Conservation (phyloP, 2,888 invertebrate genomes). For the Hypomecis atomaria region DNA sequence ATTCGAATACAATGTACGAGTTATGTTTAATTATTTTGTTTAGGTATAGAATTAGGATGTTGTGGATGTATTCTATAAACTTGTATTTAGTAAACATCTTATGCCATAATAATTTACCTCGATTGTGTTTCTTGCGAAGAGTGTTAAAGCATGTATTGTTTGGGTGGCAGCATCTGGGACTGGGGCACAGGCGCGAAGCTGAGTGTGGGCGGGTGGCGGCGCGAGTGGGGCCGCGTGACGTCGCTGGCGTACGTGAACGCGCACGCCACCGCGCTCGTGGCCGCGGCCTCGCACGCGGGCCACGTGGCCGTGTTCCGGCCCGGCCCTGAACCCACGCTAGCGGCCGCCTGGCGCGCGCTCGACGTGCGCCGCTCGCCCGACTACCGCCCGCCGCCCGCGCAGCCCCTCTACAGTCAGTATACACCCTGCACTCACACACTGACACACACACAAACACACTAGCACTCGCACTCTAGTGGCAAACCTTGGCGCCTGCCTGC, state of each 20-base stretch:
- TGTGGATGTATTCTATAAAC: no score
- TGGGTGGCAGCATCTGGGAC: slow-evolving; percentile 89
- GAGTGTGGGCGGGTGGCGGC: slow-evolving; percentile 85
- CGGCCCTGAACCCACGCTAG: slow-evolving; percentile 75
- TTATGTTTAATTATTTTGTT: no score
- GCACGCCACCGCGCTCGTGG: slow-evolving; percentile 90
- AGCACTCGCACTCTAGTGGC: background rate
- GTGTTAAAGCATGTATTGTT: background rate
- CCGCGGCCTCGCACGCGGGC: slow-evolving; percentile 92
- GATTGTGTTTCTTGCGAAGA: background rate
- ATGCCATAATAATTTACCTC: no score
- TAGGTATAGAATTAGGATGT: no score
- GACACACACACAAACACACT: no score
- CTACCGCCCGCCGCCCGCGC: slow-evolving; percentile 76
- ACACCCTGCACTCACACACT: background rate
- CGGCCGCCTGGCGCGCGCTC: slow-evolving; percentile 93
- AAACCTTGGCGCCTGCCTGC: background rate
- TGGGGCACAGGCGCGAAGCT: slow-evolving; percentile 91
- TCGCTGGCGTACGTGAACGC: slow-evolving; percentile 94
- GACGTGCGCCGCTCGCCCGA: slow-evolving; percentile 81
- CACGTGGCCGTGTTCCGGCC: slow-evolving; percentile 87
- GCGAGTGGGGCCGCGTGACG: slow-evolving; percentile 87
- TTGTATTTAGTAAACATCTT: no score
- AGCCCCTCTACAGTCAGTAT: slow-evolving; percentile 73
- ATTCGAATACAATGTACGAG: no score